phyloP scores from a whole-genome alignment of 2,113 vertebrate species.

The Amia ocellicauda region DNA sequence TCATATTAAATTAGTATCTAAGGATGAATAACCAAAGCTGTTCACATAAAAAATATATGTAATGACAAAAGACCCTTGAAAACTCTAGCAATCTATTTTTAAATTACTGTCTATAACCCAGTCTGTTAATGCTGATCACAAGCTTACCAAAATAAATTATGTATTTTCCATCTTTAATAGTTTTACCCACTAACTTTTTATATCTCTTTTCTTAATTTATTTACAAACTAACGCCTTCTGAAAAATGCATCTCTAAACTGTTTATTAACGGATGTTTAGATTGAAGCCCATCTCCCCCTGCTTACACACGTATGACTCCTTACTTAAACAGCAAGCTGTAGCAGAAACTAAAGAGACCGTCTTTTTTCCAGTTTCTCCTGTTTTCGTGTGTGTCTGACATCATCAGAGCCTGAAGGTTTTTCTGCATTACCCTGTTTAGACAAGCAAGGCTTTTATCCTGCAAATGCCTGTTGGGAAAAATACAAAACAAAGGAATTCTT shows the following conservation, averaged over 20 bases:
- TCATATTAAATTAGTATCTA: no score
- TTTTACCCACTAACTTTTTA: not conserved
- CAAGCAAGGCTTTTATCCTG: constrained; percentile 55
- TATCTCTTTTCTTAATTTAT: constrained; percentile 25
- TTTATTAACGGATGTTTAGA: constrained; percentile 28
- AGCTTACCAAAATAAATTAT: not conserved
- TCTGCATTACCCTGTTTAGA: constrained; percentile 58
- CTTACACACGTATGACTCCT: constrained; percentile 10
- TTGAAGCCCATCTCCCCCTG: constrained; percentile 3
- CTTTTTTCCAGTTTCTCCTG: constrained; percentile 65
- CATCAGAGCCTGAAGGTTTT: constrained; percentile 62
- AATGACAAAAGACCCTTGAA: no score
- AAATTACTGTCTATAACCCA: no score
- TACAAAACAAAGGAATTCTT: constrained; percentile 3
- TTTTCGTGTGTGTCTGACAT: constrained; percentile 42
- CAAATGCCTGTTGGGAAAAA: constrained; percentile 63
- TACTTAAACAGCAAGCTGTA: constrained; percentile 79
- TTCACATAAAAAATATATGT: no score
- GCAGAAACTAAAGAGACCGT: constrained; percentile 69
- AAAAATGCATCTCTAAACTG: constrained; percentile 36
- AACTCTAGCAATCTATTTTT: no score
- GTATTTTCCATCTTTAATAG: not conserved
- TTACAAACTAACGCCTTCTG: constrained; percentile 39
- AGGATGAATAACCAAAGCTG: no score
- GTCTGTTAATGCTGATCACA: no score